Evolutionary conservation across 2,888 invertebrate genomes (phyloP).

Genomic region (Timema cristinae): DNA sequence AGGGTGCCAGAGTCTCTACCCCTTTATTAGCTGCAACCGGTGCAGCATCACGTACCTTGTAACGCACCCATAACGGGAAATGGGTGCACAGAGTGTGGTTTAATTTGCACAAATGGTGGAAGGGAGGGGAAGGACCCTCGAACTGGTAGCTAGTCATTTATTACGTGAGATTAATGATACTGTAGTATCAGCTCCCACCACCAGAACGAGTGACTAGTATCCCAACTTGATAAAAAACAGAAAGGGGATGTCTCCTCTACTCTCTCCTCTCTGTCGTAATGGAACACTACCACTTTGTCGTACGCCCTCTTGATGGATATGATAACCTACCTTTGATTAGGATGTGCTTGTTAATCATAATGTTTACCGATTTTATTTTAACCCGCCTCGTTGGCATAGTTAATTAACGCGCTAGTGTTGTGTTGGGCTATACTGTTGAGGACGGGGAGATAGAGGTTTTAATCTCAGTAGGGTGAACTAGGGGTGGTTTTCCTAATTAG

Average conservation of each 20-base stretch:
- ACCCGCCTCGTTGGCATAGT: too few species aligned
- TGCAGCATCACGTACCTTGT: conserved; percentile 23
- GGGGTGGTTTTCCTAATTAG: too few species aligned
- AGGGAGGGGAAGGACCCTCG: neutral
- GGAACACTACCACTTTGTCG: neutral
- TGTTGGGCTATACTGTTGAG: too few species aligned
- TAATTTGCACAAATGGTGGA: conserved; percentile 22
- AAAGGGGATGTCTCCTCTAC: conserved; percentile 4
- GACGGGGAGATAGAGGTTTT: too few species aligned
- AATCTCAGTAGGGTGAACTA: too few species aligned
- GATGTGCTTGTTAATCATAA: too few species aligned
- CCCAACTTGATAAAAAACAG: conserved; percentile 3
- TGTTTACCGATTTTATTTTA: too few species aligned
- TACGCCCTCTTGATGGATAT: too few species aligned
- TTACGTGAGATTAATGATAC: conserved; percentile 24
- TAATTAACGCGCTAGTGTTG: too few species aligned
- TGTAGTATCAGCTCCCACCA: neutral
- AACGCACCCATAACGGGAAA: conserved; percentile 19
- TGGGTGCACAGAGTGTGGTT: conserved; percentile 18
- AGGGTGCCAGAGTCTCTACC: neutral
- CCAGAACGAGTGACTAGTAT: conserved; percentile 4
- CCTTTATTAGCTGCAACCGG: conserved; percentile 26
- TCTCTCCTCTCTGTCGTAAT: neutral
- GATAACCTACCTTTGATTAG: too few species aligned
- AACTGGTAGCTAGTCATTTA: conserved; percentile 20